Conservation (phyloP, 2,888 invertebrate species). For the Liopterus haemorrhoidalis region DNA sequence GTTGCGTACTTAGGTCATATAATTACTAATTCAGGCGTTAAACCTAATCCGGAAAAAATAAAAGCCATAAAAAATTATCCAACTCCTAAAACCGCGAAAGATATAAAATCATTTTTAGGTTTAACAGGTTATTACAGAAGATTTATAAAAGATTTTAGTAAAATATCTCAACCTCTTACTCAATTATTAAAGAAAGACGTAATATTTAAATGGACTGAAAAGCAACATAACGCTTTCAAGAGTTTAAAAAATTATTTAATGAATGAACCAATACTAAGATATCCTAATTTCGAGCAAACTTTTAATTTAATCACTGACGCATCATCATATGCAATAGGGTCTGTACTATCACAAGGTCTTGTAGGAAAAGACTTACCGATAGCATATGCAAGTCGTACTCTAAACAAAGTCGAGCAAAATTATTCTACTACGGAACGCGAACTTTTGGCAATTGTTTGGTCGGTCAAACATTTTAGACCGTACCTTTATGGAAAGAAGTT, state of each 20-base stretch:
- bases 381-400: slow-evolving; percentile 36
- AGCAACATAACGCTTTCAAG: slow-evolving; percentile 41
- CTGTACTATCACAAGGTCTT: no score
- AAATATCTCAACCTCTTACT: no score
- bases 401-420: slow-evolving; percentile 32
- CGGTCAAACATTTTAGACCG: slow-evolving; percentile 34
- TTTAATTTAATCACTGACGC: slow-evolving; percentile 32
- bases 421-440: slow-evolving; percentile 35
- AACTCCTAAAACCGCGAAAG: slow-evolving; percentile 26
- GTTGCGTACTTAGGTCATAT: slow-evolving; percentile 41
- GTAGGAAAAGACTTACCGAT: slow-evolving; percentile 37
- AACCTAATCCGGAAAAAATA: no score
- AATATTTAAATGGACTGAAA: slow-evolving; percentile 8
- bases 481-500: slow-evolving; percentile 35
- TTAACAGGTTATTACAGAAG: no score
- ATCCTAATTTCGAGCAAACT: slow-evolving; percentile 30
- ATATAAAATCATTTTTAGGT: no score
- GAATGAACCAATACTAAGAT: no score
- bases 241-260: slow-evolving; percentile 34
- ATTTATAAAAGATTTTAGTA: no score
- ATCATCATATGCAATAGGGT: no score
- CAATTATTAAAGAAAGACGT: slow-evolving; percentile 26
- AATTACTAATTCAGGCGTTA: slow-evolving; percentile 36
- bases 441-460: slow-evolving; percentile 36
- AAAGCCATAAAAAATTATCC: slow-evolving; percentile 26